Base-by-base conservation (phyloP, 2,797 vertebrate genomes). In the Crenichthys baileyi region DNA sequence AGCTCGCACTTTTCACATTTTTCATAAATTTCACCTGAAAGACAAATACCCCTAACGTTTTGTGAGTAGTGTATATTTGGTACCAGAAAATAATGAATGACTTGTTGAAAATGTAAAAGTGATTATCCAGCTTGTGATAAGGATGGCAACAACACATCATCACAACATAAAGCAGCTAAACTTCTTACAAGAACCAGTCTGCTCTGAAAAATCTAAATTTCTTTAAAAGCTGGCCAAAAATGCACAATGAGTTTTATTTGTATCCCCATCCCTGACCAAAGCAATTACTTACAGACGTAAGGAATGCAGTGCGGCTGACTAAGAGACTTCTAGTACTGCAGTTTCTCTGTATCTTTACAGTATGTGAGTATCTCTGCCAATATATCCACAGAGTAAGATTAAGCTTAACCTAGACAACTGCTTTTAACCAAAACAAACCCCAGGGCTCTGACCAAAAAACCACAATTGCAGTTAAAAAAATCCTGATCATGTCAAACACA, bases 241-340 rank as follows among this genome's bases (percentile, higher is more conserved):
- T 31, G 16, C 5, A 20, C 26, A 18, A 4, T 7, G 15, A 46
- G n/a, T 31, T 44, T 26, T 44, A 22, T 78, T 36, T 68, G 7
- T 39, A 15, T 60, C 58, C 24, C 31, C 18, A 1, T 22, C 70
- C 58, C 50, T 67, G 36, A 7, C 48, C 26, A 86, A 82, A n/a
- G 79, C 51, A 88, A 75, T 86, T 56, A 87, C 56, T 70, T 39
- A 87, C 36, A n/a, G 75, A 85, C 76, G 48, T 60, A 26, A 82
- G 83, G 83, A 92, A 92, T 89, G 87, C 76, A 48, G 76, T 81
- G 36, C 7, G 79, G 70, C 87, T 76, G 76, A 81, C 80, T 72
- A 77, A 29, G 60, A 51, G 50, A 5, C 39, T 36, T 12, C 55
- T 58, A 75, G 26, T 36, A 79, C 44, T 71, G 56, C 44, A 48